Conservation (phyloP, 2,888 invertebrate species). For the Drepana falcataria region DNA sequence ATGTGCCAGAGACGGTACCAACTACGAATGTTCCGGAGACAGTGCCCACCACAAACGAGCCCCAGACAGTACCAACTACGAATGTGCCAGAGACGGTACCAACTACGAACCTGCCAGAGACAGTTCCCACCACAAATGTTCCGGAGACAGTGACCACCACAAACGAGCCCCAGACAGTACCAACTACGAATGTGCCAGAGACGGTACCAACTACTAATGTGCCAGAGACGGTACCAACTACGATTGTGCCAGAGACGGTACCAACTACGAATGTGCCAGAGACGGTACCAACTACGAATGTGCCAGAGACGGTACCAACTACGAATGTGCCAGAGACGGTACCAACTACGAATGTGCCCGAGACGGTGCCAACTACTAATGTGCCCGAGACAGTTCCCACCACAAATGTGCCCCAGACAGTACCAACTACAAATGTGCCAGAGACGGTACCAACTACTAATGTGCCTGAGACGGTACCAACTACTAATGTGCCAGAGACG, state of each 20-base stretch:
- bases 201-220: too few species aligned
- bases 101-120: too few species aligned
- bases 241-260: not conserved
- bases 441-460: slow-evolving; percentile 3
- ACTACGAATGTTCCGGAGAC: slow-evolving; percentile 3
- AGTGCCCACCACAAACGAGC: not conserved
- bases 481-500: slow-evolving; percentile 1
- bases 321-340: slow-evolving; percentile 1
- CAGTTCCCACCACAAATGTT: too few species aligned
- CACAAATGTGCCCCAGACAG: not conserved
- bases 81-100: too few species aligned
- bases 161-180: too few species aligned
- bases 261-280: slow-evolving; percentile 1
- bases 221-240: not conserved
- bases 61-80: too few species aligned
- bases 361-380: slow-evolving; percentile 1
- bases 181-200: too few species aligned
- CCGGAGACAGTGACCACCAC: too few species aligned
- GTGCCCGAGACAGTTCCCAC: too few species aligned
- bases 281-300: slow-evolving; percentile 3
- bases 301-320: slow-evolving; percentile 1
- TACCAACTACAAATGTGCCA: slow-evolving; percentile 1
- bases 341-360: slow-evolving; percentile 4
- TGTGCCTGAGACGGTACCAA: slow-evolving; percentile 1
- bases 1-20: not conserved